Evolutionary conservation across 1,140 invertebrate species (phyloP).

Genomic region (Leptinotarsa undecemlineata): DNA sequence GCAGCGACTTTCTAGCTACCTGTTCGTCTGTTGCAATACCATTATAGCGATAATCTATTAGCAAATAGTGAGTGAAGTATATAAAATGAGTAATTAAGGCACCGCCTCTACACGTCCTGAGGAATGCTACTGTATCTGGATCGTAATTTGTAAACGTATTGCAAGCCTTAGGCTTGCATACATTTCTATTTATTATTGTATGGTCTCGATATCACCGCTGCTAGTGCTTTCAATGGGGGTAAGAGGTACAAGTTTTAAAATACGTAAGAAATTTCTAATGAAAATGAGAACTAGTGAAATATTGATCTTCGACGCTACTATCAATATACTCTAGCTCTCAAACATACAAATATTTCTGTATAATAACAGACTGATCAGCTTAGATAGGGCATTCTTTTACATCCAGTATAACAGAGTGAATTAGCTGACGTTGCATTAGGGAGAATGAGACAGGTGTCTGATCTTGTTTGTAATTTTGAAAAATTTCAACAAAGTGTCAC

Average conservation of each 20-base stretch:
- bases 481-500: no score
- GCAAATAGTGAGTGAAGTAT: conserved; percentile 52
- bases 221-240: neutral
- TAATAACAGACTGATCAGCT: no score
- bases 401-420: no score
- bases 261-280: neutral
- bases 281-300: no score
- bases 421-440: no score
- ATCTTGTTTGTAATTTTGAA: no score
- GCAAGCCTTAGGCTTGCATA: conserved; percentile 51
- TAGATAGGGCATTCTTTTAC: no score
- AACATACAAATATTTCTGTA: no score
- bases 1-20: conserved; percentile 6
- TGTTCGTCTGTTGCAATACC: conserved; percentile 17
- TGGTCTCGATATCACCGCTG: conserved; percentile 32
- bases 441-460: no score
- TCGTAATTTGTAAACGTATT: conserved; percentile 55
- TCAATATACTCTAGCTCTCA: no score
- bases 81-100: conserved; percentile 54
- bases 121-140: conserved; percentile 53
- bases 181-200: conserved; percentile 47
- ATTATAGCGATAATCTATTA: conserved; percentile 47
- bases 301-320: no score
- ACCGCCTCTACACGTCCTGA: conserved; percentile 51
- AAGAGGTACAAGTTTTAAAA: neutral